Evolutionary conservation across 2,888 invertebrate genomes (phyloP), one percentile per base, ranked within the genome.

Genomic region (Caradrina kadenii): DNA sequence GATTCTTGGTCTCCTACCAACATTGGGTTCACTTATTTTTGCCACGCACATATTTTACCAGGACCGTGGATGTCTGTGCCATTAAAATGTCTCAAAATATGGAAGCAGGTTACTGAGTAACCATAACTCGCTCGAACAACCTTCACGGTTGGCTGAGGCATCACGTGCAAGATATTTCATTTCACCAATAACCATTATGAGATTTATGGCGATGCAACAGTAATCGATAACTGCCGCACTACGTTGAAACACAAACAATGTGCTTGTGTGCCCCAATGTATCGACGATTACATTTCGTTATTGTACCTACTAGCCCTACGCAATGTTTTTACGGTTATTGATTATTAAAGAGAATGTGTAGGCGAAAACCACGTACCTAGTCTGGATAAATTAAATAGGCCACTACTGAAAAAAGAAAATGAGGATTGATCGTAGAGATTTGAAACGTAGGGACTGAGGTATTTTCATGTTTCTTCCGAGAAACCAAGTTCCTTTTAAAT

Each of bases 101-200:
- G 19, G 19, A 22, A 4, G 17, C 55, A 45, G 22, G 35, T 45
- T 42, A 42, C 50, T 58, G 48, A 76, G 56, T 68, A 48, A 42
- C 50, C 50, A 71, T 73, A 78, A 73, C 67, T 66, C 62, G 53
- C 60, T 66, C 48, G 50, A 73, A 61, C 69, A 83, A 73, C 84
- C 84, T 84, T 82, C 81, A 73, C 73, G 81, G 80, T 76, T 61
- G 73, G 67, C 63, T 70, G 76, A 80, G 75, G 75, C 74, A 83
- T 88, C 86, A 85, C 79, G 84, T 85, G 88, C 81, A 79, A 79
- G 83, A 86, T 84, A 84, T 87, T 86, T 88, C 87, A 88, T 88
- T 86, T 86, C 82, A 76, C 83, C 89, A 87, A 90, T 89, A 89
- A 89, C 88, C 84, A 86, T 90, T 89, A 87, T 75, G 80, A 79